Conservation (phyloP, 2,113 vertebrate species). For the Ameiurus melas region DNA sequence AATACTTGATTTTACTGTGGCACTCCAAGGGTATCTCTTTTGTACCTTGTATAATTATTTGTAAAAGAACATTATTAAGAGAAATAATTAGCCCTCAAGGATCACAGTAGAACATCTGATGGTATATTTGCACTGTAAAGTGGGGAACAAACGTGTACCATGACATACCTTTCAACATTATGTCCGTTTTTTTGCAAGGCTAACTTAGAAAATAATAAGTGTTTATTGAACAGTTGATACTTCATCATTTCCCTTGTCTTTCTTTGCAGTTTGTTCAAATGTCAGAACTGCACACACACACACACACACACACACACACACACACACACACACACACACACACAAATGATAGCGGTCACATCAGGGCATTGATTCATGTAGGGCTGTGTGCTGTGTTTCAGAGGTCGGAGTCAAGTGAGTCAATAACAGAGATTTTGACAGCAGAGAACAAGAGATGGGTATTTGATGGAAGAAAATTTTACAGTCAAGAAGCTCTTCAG, state of each 20-base stretch:
- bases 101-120: neutral
- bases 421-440: slow-evolving; percentile 33
- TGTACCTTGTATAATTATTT: neutral
- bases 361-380: slow-evolving; percentile 25
- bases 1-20: neutral
- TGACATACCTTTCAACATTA: neutral
- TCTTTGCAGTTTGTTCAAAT: slow-evolving; percentile 19
- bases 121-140: no score
- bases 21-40: neutral
- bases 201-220: neutral
- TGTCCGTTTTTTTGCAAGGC: neutral
- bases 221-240: slow-evolving; percentile 23
- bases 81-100: neutral
- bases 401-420: slow-evolving; percentile 41
- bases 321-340: neutral
- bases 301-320: neutral
- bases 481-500: slow-evolving; percentile 26
- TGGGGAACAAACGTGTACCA: neutral
- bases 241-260: slow-evolving; percentile 9
- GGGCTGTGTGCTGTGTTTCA: slow-evolving; percentile 25
- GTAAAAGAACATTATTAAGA: neutral
- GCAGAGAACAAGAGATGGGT: neutral
- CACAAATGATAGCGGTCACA: slow-evolving; percentile 11
- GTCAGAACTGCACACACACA: slow-evolving; percentile 14
- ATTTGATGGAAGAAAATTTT: neutral